phyloP scores from a whole-genome alignment of 2,888 invertebrate species.

The Isotomurus palustris region DNA sequence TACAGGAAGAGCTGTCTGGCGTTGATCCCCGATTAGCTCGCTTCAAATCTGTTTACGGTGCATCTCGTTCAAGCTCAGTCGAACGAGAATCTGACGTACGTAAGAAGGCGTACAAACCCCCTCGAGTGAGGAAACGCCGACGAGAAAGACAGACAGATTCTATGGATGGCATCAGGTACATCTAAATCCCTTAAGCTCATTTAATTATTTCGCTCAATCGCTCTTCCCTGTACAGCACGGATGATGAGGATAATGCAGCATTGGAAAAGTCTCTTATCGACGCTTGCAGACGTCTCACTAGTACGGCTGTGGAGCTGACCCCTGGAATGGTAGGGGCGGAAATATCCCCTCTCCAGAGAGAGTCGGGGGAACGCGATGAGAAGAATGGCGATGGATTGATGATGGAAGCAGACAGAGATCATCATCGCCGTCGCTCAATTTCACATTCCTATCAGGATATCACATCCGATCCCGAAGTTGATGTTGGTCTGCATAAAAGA shows the following conservation, averaged over 20 bases:
- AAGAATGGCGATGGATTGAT: conserved; percentile 5
- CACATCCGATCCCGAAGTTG: conserved; percentile 24
- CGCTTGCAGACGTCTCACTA: conserved; percentile 10
- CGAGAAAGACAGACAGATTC: conserved; percentile 33
- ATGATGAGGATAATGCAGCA: conserved; percentile 26
- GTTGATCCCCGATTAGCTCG: conserved; percentile 54
- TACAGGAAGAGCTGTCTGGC: conserved; percentile 61
- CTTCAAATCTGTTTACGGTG: conserved; percentile 37
- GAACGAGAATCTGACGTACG: conserved; percentile 49
- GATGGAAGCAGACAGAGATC: background rate
- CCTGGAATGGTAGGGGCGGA: conserved; percentile 83
- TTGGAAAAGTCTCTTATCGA: conserved; percentile 13
- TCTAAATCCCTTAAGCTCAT: background rate
- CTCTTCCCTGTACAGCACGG: conserved; percentile 20
- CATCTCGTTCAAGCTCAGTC: conserved; percentile 50
- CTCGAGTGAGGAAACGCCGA: conserved; percentile 48
- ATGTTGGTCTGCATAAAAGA: conserved; percentile 50
- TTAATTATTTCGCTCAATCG: background rate
- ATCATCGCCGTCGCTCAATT: conserved; percentile 36
- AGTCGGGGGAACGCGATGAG: conserved; percentile 60
- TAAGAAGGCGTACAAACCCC: conserved; percentile 49
- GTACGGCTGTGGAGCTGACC: conserved; percentile 66
- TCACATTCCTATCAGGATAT: conserved; percentile 42
- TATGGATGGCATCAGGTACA: conserved; percentile 27
- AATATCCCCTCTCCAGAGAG: conserved; percentile 77